Evolutionary conservation across 2,888 invertebrate species (phyloP), one percentile per base, ranked within the genome.

Genomic region (Drosophila rubida): DNA sequence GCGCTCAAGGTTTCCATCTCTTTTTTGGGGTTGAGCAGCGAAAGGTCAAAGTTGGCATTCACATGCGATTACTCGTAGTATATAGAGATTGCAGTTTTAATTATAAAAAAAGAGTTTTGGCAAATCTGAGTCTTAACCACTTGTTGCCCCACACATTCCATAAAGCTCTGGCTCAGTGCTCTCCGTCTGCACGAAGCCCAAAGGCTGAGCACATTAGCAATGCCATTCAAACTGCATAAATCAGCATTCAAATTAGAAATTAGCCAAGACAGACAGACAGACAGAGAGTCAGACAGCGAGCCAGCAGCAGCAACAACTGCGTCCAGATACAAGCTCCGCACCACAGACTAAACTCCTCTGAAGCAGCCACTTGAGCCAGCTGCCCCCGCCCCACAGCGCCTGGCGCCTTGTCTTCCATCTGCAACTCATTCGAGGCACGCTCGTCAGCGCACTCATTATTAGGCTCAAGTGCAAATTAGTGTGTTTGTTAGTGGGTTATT

Each of bases 381-480:
- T 19, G 19, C 54, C 61, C 60, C 51, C 57, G 37, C 14, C 41
- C n/a, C 9, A 23, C 32, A 22, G 11, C 37, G 22, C 25, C 37
- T 49, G n/a, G n/a, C n/a, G n/a, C 6, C 35, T 19, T 16, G 13
- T 6, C 23, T 11, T n/a, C 39, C 53, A 50, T 75, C 79, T 71
- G 66, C 67, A 69, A 76, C 77, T 69, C 77, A 72, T 79, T 79
- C 62, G 66, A 51, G 49, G 61, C 60, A 69, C 87, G 83, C 76
- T 85, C 85, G 78, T 80, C 89, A 84, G 87, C 87, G 84, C 71
- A 80, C 88, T 88, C 87, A 84, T 88, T 84, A 85, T 88, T 85
- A 78, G 88, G 84, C 89, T 85, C 87, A 85, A 88, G 84, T 88
- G 84, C 88, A 85, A 85, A 85, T 85, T 85, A 85, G 88, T 88